Evolutionary conservation across 2,888 invertebrate species (phyloP).

Genomic region (Sepiola atlantica): DNA sequence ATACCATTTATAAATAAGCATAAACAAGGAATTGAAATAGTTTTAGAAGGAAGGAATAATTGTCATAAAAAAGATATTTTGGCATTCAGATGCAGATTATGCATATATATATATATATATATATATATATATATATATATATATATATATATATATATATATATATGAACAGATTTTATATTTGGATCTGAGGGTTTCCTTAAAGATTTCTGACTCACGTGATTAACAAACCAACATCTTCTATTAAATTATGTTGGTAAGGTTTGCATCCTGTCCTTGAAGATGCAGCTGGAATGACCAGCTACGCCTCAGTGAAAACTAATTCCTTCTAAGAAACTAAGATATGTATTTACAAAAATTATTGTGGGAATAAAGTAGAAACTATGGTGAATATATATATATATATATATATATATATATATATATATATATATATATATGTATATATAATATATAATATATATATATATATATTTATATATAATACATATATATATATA

Average conservation of each 20-base stretch:
- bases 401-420: slow-evolving; percentile 47
- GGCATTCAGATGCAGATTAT: neutral
- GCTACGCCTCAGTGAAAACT: neutral
- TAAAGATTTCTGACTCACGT: neutral
- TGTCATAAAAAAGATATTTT: neutral
- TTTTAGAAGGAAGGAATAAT: neutral
- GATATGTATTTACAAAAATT: neutral
- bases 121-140: neutral
- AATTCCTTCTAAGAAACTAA: neutral
- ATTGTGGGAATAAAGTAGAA: neutral
- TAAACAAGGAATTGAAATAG: neutral
- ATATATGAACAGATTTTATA: neutral
- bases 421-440: slow-evolving; percentile 24
- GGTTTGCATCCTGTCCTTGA: neutral
- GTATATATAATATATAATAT: slow-evolving; percentile 36
- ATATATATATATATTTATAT: slow-evolving; percentile 47
- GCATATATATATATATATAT: neutral
- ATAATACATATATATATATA: slow-evolving; percentile 45
- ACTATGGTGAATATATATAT: slow-evolving; percentile 33
- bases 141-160: neutral
- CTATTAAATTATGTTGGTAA: neutral
- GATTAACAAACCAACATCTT: neutral
- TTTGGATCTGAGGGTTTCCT: neutral
- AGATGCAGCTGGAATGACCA: neutral
- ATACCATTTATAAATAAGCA: slow-evolving; percentile 19